Evolutionary conservation across 2,888 invertebrate species (phyloP).

Genomic region (Drosophila nr. perissopoda): DNA sequence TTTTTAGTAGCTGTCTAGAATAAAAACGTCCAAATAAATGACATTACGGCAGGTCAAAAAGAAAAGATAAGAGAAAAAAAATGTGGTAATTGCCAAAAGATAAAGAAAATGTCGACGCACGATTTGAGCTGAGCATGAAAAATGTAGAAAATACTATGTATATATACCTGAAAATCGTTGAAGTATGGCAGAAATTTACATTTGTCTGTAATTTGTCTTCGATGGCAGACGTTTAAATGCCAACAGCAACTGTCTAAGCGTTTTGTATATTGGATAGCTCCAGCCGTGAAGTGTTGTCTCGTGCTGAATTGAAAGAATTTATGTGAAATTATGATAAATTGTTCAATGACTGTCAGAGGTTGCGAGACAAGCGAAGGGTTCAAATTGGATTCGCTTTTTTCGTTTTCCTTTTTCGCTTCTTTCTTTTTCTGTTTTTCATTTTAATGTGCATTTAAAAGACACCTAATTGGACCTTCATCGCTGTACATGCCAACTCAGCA

Average conservation of each 20-base stretch:
- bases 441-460: constrained; percentile 40
- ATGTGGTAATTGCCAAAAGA: constrained; percentile 5
- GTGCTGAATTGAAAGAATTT: constrained; percentile 63
- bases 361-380: constrained; percentile 30
- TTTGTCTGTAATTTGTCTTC: constrained; percentile 74
- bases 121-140: constrained; percentile 51
- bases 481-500: constrained; percentile 37
- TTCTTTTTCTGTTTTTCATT: constrained; percentile 20
- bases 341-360: constrained; percentile 47
- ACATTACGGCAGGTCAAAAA: constrained; percentile 12
- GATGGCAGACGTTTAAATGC: constrained; percentile 46
- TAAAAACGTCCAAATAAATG: constrained; percentile 37
- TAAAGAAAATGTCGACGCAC: constrained; percentile 37
- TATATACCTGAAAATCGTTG: constrained; percentile 41
- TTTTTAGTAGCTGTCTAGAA: constrained; percentile 2
- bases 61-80: constrained; percentile 18
- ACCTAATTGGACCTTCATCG: constrained; percentile 49
- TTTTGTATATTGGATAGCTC: not conserved
- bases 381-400: constrained; percentile 45
- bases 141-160: constrained; percentile 44
- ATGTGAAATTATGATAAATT: constrained; percentile 72
- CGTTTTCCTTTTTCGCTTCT: constrained; percentile 9
- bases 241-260: constrained; percentile 32
- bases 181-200: constrained; percentile 61
- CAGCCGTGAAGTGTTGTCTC: constrained; percentile 29